phyloP scores from a whole-genome alignment of 2,888 invertebrate genomes.

The Melanargia galathea region DNA sequence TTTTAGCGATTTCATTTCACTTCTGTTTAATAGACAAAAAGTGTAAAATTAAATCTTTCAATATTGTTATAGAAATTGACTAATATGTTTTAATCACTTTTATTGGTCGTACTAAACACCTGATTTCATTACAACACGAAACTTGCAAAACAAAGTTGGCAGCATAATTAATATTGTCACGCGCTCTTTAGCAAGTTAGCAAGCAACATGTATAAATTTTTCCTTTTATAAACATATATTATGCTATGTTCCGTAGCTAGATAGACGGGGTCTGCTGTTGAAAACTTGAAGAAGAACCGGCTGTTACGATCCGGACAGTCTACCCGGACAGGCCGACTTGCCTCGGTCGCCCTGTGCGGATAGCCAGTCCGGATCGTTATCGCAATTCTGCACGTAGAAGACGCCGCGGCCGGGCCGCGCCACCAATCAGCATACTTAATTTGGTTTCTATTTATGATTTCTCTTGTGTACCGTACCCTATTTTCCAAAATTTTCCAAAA shows the following conservation, averaged over 20 bases:
- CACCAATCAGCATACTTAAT: neutral
- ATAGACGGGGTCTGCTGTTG: neutral
- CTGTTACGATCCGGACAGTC: constrained; percentile 63
- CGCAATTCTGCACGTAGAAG: constrained; percentile 18
- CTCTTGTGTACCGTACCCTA: no score
- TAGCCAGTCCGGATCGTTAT: constrained; percentile 57
- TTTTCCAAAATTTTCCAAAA: no score
- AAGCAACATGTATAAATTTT: constrained; percentile 20
- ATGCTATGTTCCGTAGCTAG: neutral
- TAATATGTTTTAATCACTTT: constrained; percentile 1
- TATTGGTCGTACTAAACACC: constrained; percentile 26
- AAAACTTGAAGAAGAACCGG: constrained; percentile 22
- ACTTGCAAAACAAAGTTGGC: constrained; percentile 39
- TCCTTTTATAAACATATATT: constrained; percentile 20
- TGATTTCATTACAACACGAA: constrained; percentile 35
- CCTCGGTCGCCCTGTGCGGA: constrained; percentile 58
- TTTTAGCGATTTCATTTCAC: neutral
- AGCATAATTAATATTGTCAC: constrained; percentile 40
- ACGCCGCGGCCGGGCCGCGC: neutral
- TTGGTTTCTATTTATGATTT: no score
- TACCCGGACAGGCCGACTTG: constrained; percentile 76
- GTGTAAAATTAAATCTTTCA: no score
- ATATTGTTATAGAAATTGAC: neutral
- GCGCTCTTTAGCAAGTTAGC: constrained; percentile 40
- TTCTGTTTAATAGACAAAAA: no score